A percentile compares a stretch with the other conserved stretches of the same genome.
These are phyloP conservation scores for Pardosa pseudoannulata DNA, from an alignment of 2,888 invertebrate genomes.

Conservation along the genomic window DNA sequence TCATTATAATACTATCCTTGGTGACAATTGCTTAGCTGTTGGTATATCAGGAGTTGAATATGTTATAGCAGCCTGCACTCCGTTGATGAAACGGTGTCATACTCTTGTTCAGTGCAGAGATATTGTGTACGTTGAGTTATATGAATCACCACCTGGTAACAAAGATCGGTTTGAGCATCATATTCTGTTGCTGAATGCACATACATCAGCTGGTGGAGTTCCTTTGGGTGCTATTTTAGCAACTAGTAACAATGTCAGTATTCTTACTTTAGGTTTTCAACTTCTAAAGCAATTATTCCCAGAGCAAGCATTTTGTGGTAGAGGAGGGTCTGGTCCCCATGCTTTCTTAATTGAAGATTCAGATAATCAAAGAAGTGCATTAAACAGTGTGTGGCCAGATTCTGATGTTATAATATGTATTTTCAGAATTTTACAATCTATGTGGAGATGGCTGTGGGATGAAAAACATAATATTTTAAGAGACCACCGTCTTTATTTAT, in stretches of 20 bases:
- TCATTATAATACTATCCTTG: constrained; percentile 29
- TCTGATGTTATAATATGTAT: constrained; percentile 40
- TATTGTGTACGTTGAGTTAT: constrained; percentile 41
- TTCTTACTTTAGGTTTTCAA: constrained; percentile 34
- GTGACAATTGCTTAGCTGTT: constrained; percentile 25
- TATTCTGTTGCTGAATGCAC: constrained; percentile 38
- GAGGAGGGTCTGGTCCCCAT: constrained; percentile 25
- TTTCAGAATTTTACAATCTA: constrained; percentile 41
- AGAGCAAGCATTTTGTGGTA: constrained; percentile 35
- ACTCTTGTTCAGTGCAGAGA: constrained; percentile 18
- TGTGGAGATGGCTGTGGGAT: constrained; percentile 62
- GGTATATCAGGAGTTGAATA: constrained; percentile 4
- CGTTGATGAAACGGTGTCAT: constrained; percentile 51
- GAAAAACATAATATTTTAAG: constrained; percentile 48
- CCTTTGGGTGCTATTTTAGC: constrained; percentile 39
- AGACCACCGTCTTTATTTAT: constrained; percentile 49
- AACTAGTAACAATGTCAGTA: constrained; percentile 16
- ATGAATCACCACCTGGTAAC: constrained; percentile 32
- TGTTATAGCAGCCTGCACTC: constrained; percentile 46
- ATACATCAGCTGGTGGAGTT: constrained; percentile 41
- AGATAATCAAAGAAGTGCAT: constrained; percentile 26
- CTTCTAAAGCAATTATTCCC: constrained; percentile 43
- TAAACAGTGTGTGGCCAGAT: constrained; percentile 30
- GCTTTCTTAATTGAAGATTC: constrained; percentile 43
- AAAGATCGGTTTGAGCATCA: constrained; percentile 46